Evolutionary conservation across 2,797 vertebrate genomes (phyloP).

Genomic region (Coracias cyanogaster): DNA sequence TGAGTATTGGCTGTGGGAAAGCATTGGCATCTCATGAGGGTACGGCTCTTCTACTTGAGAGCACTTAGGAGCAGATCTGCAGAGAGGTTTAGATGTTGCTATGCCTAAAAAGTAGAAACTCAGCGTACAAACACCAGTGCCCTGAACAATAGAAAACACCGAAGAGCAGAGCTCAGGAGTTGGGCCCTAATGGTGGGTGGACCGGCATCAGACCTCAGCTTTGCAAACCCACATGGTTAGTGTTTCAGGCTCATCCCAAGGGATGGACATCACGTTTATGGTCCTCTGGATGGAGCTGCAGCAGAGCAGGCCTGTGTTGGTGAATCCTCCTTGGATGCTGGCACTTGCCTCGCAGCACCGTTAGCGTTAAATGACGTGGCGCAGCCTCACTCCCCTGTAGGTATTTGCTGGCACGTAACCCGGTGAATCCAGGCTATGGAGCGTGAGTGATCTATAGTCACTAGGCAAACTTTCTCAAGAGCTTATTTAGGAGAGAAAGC

Average conservation of each 20-base stretch:
- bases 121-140: fast-evolving
- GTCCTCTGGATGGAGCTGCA: background rate
- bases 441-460: background rate
- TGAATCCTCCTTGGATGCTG: background rate
- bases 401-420: background rate
- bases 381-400: background rate
- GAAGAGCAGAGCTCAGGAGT: background rate
- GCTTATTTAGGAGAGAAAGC: background rate
- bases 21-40: fast-evolving
- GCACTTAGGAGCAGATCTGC: background rate
- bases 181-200: fast-evolving
- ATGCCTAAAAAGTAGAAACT: background rate
- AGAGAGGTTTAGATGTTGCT: background rate
- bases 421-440: background rate
- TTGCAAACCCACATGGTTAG: background rate
- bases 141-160: background rate
- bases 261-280: fast-evolving
- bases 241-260: background rate
- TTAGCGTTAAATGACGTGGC: fast-evolving
- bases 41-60: fast-evolving
- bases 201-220: background rate
- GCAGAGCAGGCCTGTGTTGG: fast-evolving
- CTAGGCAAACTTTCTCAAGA: slow-evolving; percentile 1
- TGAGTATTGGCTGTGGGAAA: background rate
- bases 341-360: background rate